phyloP scores from a whole-genome alignment of 2,797 vertebrate species.

The Apogon hyalosoma region DNA sequence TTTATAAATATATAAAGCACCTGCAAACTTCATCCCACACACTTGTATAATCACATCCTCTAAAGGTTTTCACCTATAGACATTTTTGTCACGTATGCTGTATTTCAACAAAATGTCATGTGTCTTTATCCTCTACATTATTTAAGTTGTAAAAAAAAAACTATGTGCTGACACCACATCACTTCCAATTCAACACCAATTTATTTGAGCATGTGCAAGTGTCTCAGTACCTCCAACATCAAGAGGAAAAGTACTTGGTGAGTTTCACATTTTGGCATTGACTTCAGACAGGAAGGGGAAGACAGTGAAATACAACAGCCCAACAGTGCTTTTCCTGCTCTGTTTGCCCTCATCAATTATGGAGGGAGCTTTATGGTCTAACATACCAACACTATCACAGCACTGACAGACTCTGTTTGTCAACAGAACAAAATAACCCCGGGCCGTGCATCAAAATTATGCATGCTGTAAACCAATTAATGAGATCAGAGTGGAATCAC shows the following conservation, averaged over 20 bases:
- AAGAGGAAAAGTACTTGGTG: background rate
- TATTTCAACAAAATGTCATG: background rate
- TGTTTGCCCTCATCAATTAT: constrained; percentile 29
- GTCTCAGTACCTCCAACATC: background rate
- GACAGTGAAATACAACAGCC: constrained; percentile 9
- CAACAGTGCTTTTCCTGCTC: background rate
- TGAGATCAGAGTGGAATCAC: constrained; percentile 25
- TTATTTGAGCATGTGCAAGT: background rate
- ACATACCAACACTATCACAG: constrained; percentile 29
- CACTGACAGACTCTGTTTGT: constrained; percentile 24
- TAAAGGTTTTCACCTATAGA: no score
- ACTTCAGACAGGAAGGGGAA: constrained; percentile 11
- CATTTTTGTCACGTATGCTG: no score
- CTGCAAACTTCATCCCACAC: no score
- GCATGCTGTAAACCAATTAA: constrained; percentile 28
- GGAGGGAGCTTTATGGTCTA: constrained; percentile 22
- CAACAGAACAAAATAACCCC: constrained; percentile 22
- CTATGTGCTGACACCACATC: background rate
- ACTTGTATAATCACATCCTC: no score
- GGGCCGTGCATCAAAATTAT: constrained; percentile 4
- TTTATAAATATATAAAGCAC: no score
- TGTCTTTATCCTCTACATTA: no score
- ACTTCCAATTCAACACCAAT: background rate
- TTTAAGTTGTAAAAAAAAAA: no score
- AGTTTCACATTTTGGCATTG: constrained; percentile 5